These are phyloP conservation scores for Eupithecia pulchellata DNA, from an alignment of 2,888 invertebrate species.

Conservation along the genomic window DNA sequence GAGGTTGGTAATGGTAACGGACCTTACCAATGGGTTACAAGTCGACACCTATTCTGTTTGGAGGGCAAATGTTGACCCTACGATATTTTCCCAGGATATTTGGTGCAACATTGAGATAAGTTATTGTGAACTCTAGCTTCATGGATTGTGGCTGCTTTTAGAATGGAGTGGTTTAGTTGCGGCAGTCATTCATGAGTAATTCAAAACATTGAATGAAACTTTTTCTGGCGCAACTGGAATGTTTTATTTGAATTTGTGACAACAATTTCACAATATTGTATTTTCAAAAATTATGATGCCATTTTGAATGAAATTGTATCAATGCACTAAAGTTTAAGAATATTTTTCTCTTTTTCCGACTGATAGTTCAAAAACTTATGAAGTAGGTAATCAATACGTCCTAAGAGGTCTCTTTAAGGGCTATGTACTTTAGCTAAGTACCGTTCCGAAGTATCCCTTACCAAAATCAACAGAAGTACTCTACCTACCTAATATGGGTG, in stretches of 20 bases:
- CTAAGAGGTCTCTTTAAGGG: not conserved
- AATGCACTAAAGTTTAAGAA: not conserved
- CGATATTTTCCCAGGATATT: slow-evolving; percentile 69
- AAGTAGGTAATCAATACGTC: not conserved
- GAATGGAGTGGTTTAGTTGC: slow-evolving; percentile 4
- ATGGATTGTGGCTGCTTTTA: slow-evolving; percentile 20
- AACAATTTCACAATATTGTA: not conserved
- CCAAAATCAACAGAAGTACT: slow-evolving; percentile 31
- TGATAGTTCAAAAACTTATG: not conserved
- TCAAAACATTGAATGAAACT: not conserved
- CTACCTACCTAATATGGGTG: slow-evolving; percentile 15
- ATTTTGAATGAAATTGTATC: not conserved
- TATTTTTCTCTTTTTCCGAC: not conserved
- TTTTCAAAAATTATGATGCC: not conserved
- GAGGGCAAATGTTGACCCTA: slow-evolving; percentile 66
- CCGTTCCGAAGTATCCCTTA: slow-evolving; percentile 23
- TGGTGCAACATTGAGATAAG: not conserved
- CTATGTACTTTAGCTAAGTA: not conserved
- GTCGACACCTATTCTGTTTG: slow-evolving; percentile 74
- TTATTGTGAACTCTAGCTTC: slow-evolving; percentile 4
- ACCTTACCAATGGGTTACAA: slow-evolving; percentile 62
- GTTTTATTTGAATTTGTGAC: not conserved
- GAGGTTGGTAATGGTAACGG: slow-evolving; percentile 60
- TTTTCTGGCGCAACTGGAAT: not conserved
- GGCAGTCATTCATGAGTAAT: slow-evolving; percentile 18